Conservation (phyloP, 2,797 vertebrate genomes). For the Dendrocincla fuliginosa region DNA sequence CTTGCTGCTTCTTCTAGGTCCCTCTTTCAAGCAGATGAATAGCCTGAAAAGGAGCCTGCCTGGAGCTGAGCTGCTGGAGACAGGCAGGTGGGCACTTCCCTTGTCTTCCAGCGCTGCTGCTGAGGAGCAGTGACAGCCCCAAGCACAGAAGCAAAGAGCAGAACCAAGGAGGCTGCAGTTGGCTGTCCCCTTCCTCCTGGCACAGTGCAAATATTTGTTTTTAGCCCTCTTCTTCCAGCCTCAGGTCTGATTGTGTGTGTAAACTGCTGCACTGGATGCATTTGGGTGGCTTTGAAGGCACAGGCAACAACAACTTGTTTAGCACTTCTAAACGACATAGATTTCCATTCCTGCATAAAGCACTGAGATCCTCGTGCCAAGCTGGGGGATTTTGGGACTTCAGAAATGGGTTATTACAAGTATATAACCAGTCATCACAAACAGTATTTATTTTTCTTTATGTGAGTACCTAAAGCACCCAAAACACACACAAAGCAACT, state of each 20-base stretch:
- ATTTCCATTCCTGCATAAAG: neutral
- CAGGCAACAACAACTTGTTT: neutral
- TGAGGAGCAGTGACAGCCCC: rapidly evolving
- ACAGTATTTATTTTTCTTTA: constrained; percentile 4
- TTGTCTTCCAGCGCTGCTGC: neutral
- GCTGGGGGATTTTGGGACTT: neutral
- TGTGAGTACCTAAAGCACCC: neutral
- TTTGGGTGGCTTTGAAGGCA: neutral
- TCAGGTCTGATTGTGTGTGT: neutral
- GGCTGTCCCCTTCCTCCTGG: neutral
- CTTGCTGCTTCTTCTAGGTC: neutral
- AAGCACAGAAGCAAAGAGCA: neutral
- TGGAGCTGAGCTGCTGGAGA: neutral
- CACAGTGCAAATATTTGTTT: neutral
- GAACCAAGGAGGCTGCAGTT: neutral
- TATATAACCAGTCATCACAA: neutral
- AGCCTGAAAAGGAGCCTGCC: neutral
- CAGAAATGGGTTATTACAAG: neutral
- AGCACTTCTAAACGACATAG: neutral
- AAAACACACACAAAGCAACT: neutral
- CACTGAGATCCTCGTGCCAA: neutral
- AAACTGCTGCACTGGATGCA: neutral
- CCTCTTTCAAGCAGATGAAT: neutral
- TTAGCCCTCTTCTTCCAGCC: neutral
- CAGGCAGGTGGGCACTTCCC: rapidly evolving